Conservation (phyloP, 2,888 invertebrate species). For the Dryomyza anilis region DNA sequence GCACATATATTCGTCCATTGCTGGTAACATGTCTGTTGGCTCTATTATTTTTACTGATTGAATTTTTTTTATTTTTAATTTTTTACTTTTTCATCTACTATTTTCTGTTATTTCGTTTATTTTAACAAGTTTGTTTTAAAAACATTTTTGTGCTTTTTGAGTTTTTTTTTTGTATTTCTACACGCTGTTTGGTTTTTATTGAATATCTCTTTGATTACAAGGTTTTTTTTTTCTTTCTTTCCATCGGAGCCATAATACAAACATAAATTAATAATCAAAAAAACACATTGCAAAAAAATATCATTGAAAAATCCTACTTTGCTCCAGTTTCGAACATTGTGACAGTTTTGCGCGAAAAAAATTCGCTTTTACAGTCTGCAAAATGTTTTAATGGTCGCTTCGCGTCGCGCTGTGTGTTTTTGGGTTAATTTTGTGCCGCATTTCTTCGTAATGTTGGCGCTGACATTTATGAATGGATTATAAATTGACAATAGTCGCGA, state of each 20-base stretch:
- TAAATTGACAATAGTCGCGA: neutral
- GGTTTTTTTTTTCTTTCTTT: neutral
- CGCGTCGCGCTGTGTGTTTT: neutral
- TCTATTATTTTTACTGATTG: neutral
- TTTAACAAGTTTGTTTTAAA: neutral
- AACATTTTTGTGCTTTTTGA: neutral
- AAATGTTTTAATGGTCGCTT: neutral
- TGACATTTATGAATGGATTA: neutral
- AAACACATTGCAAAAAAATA: too few relatives aligned
- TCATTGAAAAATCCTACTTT: conserved; percentile 28
- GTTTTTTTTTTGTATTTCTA: neutral
- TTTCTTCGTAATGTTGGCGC: neutral
- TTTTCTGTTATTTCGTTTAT: neutral
- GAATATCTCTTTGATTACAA: neutral
- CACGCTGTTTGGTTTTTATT: neutral
- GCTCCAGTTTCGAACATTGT: conserved; percentile 22
- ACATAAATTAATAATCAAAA: conserved; percentile 8
- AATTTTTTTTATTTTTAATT: neutral
- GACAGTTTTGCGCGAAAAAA: too few relatives aligned
- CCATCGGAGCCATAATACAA: too few relatives aligned
- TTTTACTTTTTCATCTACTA: neutral
- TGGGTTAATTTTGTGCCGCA: too few relatives aligned
- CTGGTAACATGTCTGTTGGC: too few relatives aligned
- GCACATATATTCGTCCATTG: too few relatives aligned
- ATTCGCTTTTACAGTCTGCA: neutral